These are phyloP conservation scores for Hemibagrus guttatus DNA, from an alignment of 2,797 vertebrate genomes.

Conservation along the genomic window DNA sequence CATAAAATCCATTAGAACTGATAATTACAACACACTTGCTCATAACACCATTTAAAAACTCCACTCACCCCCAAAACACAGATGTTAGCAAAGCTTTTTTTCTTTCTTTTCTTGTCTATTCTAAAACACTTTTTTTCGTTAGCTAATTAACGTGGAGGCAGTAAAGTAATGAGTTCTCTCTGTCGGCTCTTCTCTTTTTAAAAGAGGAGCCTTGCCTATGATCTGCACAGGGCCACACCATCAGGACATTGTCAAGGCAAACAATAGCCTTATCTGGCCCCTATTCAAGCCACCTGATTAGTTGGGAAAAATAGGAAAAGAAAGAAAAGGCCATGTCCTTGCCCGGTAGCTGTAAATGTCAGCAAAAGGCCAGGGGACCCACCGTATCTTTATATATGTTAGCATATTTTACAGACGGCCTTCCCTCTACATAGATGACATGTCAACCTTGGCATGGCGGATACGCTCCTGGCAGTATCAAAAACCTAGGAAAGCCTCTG, in stretches of 20 bases:
- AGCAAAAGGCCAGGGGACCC: conserved; percentile 80
- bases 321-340: conserved; percentile 89
- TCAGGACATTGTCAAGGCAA: conserved; percentile 89
- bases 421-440: conserved; percentile 36
- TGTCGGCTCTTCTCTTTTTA: conserved; percentile 73
- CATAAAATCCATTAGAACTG: conserved; percentile 45
- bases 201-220: conserved; percentile 68
- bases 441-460: conserved; percentile 30
- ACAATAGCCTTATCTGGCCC: conserved; percentile 94
- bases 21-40: conserved; percentile 41
- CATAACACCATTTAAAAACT: conserved; percentile 6
- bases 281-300: conserved; percentile 97
- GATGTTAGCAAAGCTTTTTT: conserved; percentile 47
- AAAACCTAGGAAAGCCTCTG: conserved; percentile 26
- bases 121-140: conserved; percentile 32
- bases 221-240: conserved; percentile 73
- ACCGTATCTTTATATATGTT: conserved; percentile 70
- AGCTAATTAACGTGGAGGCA: conserved; percentile 76
- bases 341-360: conserved; percentile 88
- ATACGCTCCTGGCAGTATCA: conserved; percentile 24
- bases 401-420: conserved; percentile 67
- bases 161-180: conserved; percentile 75
- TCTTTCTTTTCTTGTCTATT: conserved; percentile 37
- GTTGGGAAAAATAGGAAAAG: conserved; percentile 86
- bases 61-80: conserved; percentile 50